Evolutionary conservation across 2,888 invertebrate genomes (phyloP).

Genomic region (Pyralis farinalis): DNA sequence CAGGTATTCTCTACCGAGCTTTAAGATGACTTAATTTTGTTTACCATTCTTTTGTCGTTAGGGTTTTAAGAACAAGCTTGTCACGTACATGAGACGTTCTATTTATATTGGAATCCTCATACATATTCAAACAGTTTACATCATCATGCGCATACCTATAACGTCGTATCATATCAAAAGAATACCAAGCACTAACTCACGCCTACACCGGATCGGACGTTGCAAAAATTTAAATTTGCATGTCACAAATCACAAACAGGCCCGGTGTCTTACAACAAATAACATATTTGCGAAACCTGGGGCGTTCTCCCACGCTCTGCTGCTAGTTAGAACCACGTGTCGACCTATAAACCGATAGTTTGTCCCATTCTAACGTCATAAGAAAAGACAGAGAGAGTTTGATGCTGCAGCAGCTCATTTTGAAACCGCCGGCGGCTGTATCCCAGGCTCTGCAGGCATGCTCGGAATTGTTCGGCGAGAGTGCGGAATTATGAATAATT

Average conservation of each 20-base stretch:
- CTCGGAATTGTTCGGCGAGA: constrained; percentile 24
- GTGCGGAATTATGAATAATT: constrained; percentile 32
- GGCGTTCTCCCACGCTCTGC: constrained; percentile 58
- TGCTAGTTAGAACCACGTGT: constrained; percentile 35
- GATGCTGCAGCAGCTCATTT: constrained; percentile 16
- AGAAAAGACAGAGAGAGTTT: constrained; percentile 25
- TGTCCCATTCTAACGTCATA: constrained; percentile 38
- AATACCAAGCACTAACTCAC: constrained; percentile 34
- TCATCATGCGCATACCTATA: constrained; percentile 11
- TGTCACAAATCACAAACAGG: constrained; percentile 34
- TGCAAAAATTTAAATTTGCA: constrained; percentile 57
- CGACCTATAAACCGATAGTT: constrained; percentile 16
- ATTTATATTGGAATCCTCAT: constrained; percentile 18
- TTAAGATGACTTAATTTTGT: too few species aligned
- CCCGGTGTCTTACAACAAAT: constrained; percentile 16
- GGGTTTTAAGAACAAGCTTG: too few species aligned
- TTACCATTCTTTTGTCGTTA: too few species aligned
- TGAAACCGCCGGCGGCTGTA: constrained; percentile 46
- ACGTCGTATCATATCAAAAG: constrained; percentile 26
- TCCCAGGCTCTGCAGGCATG: constrained; percentile 48
- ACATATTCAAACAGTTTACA: constrained; percentile 25
- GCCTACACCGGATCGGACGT: constrained; percentile 36
- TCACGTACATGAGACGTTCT: constrained; percentile 9
- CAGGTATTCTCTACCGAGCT: too few species aligned
- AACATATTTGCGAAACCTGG: constrained; percentile 40